Evolutionary conservation across 2,888 invertebrate species (phyloP), one percentile per base, ranked within the genome.

Genomic region (Drosophila austrosaltans): DNA sequence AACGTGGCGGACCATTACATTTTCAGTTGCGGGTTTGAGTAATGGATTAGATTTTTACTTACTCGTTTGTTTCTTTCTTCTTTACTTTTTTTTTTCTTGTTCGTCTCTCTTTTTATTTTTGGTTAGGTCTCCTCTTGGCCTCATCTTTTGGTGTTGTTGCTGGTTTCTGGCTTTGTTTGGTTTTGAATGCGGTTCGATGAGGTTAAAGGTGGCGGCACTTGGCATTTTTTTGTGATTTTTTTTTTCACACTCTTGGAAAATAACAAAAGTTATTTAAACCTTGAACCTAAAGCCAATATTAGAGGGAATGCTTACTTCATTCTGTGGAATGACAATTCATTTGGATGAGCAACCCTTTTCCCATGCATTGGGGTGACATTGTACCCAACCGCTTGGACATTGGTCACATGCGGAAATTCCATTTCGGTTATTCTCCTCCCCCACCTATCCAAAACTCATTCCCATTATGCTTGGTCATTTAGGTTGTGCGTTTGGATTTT

Each of bases 1-100:
- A 56, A 40, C 30, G 25, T 54, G 66, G 64, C 69, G 59, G 66
- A 61, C 72, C 82, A 82, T 83, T 87, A 85, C 71, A 82, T 82
- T 80, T 76, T 70, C 77, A 66, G 69, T 75, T 87, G 76, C 70
- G 74, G 89, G 84, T 89, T 87, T 86, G 86, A 86, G 89, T 86
- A 86, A 86, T 86, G 86, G 86, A 86, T 86, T 86, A 86, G 87
- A 82, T 86, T 89, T 78, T 84, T 85, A 77, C 85, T 78, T 73
- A 78, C 88, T 88, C 81, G 85, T 87, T 79, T 67, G 76, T 39
- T 58, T 58, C 2, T 12, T n/a, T 20, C 10, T 87, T 79, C 66
- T 74, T 39, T 40, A 40, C 2, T 12, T 8, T 12, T 87, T 79
- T 74, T 39, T 40, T 58, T 2, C 7, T 8, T 12, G 3, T 30